A percentile compares a stretch with the other conserved stretches of the same genome.
Conservation (phyloP, 2,113 vertebrate genomes). For the Excalfactoria chinensis region DNA sequence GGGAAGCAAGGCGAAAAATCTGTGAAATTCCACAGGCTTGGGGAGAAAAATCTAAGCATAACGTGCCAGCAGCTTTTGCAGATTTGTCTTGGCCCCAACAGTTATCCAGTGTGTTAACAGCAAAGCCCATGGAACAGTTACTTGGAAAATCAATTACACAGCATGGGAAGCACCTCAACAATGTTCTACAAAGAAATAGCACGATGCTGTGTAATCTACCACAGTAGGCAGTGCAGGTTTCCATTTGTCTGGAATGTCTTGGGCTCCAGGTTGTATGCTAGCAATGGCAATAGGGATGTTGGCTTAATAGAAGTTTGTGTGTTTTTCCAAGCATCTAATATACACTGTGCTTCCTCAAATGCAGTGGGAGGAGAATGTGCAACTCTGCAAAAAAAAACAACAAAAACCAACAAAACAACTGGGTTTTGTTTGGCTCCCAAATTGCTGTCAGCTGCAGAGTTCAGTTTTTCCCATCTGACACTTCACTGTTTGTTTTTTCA, state of each 20-base stretch:
- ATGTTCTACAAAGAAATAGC: neutral
- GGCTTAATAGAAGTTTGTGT: slow-evolving; percentile 29
- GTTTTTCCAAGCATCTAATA: slow-evolving; percentile 50
- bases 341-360: slow-evolving; percentile 40
- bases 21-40: slow-evolving; percentile 45
- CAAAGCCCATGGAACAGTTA: slow-evolving; percentile 49
- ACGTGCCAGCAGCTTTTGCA: slow-evolving; percentile 49
- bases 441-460: slow-evolving; percentile 60
- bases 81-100: slow-evolving; percentile 64
- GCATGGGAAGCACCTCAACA: slow-evolving; percentile 44
- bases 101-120: slow-evolving; percentile 26
- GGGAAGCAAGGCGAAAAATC: slow-evolving; percentile 26
- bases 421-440: slow-evolving; percentile 61
- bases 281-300: neutral
- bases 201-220: neutral
- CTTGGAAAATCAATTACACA: slow-evolving; percentile 69
- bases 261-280: slow-evolving; percentile 27
- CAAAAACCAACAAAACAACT: neutral
- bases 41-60: slow-evolving; percentile 9
- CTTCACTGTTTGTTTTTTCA: slow-evolving; percentile 54
- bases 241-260: neutral
- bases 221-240: slow-evolving; percentile 32
- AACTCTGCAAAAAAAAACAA: slow-evolving; percentile 54
- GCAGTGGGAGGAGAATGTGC: slow-evolving; percentile 58
- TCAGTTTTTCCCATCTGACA: slow-evolving; percentile 50